phyloP scores from a whole-genome alignment of 2,888 invertebrate genomes.

The Nomada ruficornis region DNA sequence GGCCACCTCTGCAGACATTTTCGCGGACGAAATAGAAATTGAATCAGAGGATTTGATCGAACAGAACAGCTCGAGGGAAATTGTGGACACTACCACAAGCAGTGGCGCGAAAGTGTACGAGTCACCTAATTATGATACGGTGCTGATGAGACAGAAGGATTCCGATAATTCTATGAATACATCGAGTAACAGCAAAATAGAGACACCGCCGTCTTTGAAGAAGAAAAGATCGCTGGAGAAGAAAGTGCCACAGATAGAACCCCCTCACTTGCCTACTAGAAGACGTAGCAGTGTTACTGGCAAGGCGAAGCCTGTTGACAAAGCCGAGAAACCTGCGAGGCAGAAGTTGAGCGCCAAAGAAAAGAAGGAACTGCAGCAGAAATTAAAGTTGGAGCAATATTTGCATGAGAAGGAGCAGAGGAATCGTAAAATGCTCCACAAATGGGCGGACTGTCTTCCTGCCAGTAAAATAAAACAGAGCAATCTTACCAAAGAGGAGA shows the following conservation, averaged over 20 bases:
- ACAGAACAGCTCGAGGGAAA: not conserved
- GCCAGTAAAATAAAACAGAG: conserved; percentile 25
- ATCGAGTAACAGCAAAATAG: not conserved
- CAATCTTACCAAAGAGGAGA: conserved; percentile 65
- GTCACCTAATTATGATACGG: not conserved
- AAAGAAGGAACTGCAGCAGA: conserved; percentile 41
- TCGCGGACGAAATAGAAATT: not conserved
- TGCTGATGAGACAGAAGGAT: not conserved
- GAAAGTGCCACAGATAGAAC: conserved; percentile 60
- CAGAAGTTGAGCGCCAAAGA: conserved; percentile 37
- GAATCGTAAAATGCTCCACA: conserved; percentile 49
- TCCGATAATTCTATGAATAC: not conserved
- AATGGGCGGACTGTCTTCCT: conserved; percentile 64
- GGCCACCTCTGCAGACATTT: not conserved
- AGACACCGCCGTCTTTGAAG: not conserved
- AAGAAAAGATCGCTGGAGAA: not conserved
- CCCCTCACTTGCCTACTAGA: conserved; percentile 42
- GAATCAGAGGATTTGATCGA: not conserved
- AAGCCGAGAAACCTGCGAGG: conserved; percentile 26
- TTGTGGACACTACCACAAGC: not conserved
- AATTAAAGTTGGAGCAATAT: conserved; percentile 51
- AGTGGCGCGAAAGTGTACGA: no score
- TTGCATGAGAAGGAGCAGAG: conserved; percentile 61
- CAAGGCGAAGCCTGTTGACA: conserved; percentile 11
- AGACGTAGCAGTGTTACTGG: conserved; percentile 20